Evolutionary conservation across 35 echinoderm and acorn worm genomes (phyloP), one percentile per base, ranked within the genome.

Genomic region (Chiridota heheva): DNA sequence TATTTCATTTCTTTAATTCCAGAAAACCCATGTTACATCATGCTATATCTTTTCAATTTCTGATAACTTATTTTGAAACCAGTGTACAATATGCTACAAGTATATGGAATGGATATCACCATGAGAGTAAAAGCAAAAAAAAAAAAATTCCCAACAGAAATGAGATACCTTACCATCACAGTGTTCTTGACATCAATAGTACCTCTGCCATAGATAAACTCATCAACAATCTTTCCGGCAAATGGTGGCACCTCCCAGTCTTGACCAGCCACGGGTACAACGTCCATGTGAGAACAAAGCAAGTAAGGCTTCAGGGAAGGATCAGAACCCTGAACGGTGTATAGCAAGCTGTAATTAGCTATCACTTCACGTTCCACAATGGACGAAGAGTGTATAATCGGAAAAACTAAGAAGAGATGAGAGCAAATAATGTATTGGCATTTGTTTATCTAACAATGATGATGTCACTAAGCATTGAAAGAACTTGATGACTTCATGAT

Each of bases 181-280:
- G 69, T 41, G 25, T 98, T 90, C 81, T 98, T 98, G 73, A 91
- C 80, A 57, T 98, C 95, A 65, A 98, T 88, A 5, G 95, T 92
- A 27, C 95, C 95, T 69, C 95, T 73, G 10, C 95, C 95, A 82
- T 98, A 98, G 24, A 98, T 86, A 56, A 56, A 98, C 3, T 89
- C 95, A 82, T 98, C 85, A 16, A 80, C 73, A 28, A 83, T 71
- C 53, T 59, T 48, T 22, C 84, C 95, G 45, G 91, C 89, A 70
- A 98, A 98, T 34, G 95, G 85, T 39, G 95, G 95, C 26, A 84
- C 80, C 0, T 91, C 81, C 95, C 95, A 98, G 26, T 63, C 45
- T 17, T 91, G 80, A 18, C 84, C 81, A 6, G 85, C 83, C 10
- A 98, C 95, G 16, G 95, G 95, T 36, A 98, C 95, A 15, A 98